phyloP scores from a whole-genome alignment of 2,113 vertebrate species.

The Sminthopsis crassicaudata region DNA sequence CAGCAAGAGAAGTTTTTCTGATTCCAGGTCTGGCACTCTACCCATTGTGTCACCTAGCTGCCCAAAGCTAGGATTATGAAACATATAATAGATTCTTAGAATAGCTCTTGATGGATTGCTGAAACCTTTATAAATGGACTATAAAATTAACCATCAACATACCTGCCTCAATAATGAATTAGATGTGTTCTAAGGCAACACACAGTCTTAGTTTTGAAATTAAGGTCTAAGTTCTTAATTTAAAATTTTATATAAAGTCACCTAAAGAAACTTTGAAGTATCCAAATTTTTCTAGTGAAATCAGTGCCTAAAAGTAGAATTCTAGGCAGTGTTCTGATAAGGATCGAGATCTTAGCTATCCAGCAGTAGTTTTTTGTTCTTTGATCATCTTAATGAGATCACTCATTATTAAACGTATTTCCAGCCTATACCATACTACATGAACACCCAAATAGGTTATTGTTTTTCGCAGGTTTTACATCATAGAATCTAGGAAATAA shows the following conservation, averaged over 20 bases:
- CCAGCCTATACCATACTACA: neutral
- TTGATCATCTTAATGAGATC: neutral
- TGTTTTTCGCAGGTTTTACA: constrained; percentile 48
- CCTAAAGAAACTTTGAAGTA: neutral
- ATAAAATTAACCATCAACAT: neutral
- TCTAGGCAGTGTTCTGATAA: neutral
- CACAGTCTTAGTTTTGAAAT: neutral
- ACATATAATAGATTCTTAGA: neutral
- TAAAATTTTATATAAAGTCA: neutral
- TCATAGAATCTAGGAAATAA: constrained; percentile 29
- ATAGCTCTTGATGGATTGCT: too few species aligned
- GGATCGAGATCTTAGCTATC: neutral
- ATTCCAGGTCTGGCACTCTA: too few species aligned
- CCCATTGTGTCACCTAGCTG: too few species aligned
- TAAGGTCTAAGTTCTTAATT: neutral
- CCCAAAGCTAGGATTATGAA: neutral
- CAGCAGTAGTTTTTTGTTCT: neutral
- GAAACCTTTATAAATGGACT: too few species aligned
- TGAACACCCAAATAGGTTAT: neutral
- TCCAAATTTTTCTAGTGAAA: neutral
- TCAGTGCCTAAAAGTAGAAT: neutral
- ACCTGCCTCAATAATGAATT: neutral
- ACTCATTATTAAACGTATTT: neutral
- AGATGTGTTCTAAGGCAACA: neutral
- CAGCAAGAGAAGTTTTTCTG: too few species aligned